Percentiles rank a stretch among this genome's conserved stretches.
These are phyloP conservation scores for Porites australiensis DNA, from an alignment of 64 coral and sea anemone genomes.

Conservation along the genomic window DNA sequence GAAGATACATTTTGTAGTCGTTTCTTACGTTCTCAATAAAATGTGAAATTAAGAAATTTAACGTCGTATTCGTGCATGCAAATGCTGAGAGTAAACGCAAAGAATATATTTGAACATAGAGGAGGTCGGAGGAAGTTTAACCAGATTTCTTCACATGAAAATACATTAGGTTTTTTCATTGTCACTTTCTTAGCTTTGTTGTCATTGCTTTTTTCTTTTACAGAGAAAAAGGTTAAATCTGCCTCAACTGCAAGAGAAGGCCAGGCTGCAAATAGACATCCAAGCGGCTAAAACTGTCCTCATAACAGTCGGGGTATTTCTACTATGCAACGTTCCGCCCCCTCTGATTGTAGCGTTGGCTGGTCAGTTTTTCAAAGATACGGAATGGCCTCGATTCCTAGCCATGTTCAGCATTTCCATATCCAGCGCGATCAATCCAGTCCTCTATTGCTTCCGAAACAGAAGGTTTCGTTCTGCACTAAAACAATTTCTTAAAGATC, in stretches of 20 bases:
- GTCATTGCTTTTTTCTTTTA: neutral
- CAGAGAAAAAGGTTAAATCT: neutral
- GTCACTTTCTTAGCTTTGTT: too few species aligned
- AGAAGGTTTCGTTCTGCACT: conserved; percentile 31
- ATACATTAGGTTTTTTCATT: too few species aligned
- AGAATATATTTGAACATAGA: too few species aligned
- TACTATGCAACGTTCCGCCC: neutral
- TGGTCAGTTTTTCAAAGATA: neutral
- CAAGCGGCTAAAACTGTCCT: neutral
- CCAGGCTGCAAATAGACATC: neutral
- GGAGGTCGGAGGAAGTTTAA: too few species aligned
- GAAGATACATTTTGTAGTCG: too few species aligned
- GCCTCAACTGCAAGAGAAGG: neutral
- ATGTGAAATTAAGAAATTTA: too few species aligned
- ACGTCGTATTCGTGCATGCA: too few species aligned
- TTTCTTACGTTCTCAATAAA: too few species aligned
- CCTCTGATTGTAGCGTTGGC: neutral
- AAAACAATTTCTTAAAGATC: neutral
- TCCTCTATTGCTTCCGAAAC: neutral
- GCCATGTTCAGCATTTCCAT: neutral
- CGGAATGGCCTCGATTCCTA: neutral
- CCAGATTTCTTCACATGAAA: too few species aligned
- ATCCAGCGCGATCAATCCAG: neutral
- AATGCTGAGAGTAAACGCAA: too few species aligned
- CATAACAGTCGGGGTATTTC: neutral